Conservation (phyloP, 2,113 vertebrate species). For the Nanger granti region DNA sequence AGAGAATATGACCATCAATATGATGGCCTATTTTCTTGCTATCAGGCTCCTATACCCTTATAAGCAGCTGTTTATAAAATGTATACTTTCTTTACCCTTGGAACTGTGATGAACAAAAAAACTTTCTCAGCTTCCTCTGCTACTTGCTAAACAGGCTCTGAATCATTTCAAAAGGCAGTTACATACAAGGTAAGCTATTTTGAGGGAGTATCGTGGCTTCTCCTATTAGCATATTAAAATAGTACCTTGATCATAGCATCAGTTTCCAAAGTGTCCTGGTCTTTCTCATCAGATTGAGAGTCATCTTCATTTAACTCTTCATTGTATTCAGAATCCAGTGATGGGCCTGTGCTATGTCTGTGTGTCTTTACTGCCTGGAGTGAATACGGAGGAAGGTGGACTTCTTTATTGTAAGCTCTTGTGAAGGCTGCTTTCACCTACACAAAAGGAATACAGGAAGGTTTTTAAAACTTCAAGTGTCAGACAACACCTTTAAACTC, state of each 20-base stretch:
- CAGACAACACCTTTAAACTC: neutral
- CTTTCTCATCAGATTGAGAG: slow-evolving; percentile 80
- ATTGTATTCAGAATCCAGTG: slow-evolving; percentile 68
- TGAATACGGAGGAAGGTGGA: slow-evolving; percentile 90
- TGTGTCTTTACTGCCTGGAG: slow-evolving; percentile 83
- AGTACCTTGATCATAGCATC: slow-evolving; percentile 98
- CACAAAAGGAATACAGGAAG: neutral
- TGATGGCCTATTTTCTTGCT: neutral
- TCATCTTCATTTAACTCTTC: slow-evolving; percentile 75
- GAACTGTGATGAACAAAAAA: neutral
- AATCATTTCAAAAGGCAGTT: neutral
- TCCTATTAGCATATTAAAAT: neutral
- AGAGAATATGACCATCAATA: neutral
- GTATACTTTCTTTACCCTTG: neutral
- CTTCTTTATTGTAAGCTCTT: slow-evolving; percentile 91
- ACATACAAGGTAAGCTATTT: neutral
- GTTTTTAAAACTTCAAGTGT: neutral
- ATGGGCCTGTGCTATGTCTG: slow-evolving; percentile 71
- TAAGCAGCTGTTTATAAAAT: slow-evolving; percentile 1
- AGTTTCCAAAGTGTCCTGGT: slow-evolving; percentile 77
- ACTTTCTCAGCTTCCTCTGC: neutral
- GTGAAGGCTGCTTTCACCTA: slow-evolving; percentile 98
- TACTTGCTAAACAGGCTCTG: neutral
- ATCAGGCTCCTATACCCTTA: neutral
- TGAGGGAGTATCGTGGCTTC: neutral